Evolutionary conservation across 2,888 invertebrate genomes (phyloP).

Genomic region (Lasioglossum malachurum): DNA sequence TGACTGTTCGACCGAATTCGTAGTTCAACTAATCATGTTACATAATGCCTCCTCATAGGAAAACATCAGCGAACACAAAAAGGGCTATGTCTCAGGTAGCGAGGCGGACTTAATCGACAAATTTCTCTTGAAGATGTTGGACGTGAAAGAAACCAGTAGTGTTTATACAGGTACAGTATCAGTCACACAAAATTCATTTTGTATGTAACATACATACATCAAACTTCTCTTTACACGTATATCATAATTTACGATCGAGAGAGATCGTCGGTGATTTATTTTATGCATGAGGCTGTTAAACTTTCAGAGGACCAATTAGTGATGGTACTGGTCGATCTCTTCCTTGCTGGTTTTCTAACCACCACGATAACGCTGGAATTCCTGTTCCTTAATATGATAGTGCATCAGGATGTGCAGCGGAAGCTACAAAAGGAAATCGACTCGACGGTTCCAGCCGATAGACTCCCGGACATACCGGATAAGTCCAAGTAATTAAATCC

Average conservation of each 20-base stretch:
- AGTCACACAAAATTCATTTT: not conserved
- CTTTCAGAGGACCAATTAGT: slow-evolving; percentile 88
- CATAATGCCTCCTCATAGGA: slow-evolving; percentile 77
- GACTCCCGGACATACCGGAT: slow-evolving; percentile 85
- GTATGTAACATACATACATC: no score
- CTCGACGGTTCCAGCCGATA: slow-evolving; percentile 82
- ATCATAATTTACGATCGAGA: not conserved
- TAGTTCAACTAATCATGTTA: not conserved
- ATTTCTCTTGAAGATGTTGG: slow-evolving; percentile 88
- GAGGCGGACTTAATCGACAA: slow-evolving; percentile 88
- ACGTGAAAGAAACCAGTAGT: slow-evolving; percentile 75
- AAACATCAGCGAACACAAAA: slow-evolving; percentile 87
- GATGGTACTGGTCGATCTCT: slow-evolving; percentile 89
- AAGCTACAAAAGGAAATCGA: slow-evolving; percentile 87
- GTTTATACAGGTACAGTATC: slow-evolving; percentile 63
- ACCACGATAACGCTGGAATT: slow-evolving; percentile 88
- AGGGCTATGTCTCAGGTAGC: slow-evolving; percentile 84
- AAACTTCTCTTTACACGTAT: not conserved
- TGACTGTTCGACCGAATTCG: not conserved
- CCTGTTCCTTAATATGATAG: slow-evolving; percentile 87
- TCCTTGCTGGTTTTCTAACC: slow-evolving; percentile 89
- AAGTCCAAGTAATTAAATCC: slow-evolving; percentile 82
- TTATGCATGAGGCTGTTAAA: not conserved
- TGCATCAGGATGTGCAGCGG: slow-evolving; percentile 87
- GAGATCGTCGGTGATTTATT: not conserved